Percentiles rank a stretch among this genome's conserved stretches.
Evolutionary conservation across 2,888 invertebrate genomes (phyloP).

Genomic region (Brenthis daphne): DNA sequence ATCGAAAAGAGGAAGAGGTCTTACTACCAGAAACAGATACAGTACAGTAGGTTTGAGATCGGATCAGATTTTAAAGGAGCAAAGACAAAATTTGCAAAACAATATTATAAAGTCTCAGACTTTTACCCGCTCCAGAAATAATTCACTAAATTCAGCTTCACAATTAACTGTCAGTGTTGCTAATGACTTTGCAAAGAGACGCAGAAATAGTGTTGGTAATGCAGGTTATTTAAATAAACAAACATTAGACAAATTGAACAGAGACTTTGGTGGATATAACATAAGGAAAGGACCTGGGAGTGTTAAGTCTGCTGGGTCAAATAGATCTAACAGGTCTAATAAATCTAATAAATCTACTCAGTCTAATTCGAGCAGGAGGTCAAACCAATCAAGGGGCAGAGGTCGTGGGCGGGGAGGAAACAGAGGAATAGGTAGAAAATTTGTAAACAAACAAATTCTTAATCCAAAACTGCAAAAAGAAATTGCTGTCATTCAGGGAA

Average conservation of each 20-base stretch:
- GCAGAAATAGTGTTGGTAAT: conserved; percentile 71
- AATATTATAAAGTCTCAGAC: conserved; percentile 72
- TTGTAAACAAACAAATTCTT: conserved; percentile 67
- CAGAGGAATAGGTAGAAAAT: conserved; percentile 65
- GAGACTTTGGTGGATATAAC: conserved; percentile 64
- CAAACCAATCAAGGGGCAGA: conserved; percentile 52
- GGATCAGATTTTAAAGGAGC: conserved; percentile 71
- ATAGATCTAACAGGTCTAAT: conserved; percentile 60
- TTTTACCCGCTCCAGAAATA: conserved; percentile 73
- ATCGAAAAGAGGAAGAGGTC: conserved; percentile 69
- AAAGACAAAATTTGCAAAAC: conserved; percentile 60
- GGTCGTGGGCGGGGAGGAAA: conserved; percentile 65
- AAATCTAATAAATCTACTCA: conserved; percentile 14
- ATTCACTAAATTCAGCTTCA: conserved; percentile 65
- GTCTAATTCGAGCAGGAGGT: conserved; percentile 59
- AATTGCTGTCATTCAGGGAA: conserved; percentile 75
- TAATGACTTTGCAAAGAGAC: conserved; percentile 68
- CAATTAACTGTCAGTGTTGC: conserved; percentile 74
- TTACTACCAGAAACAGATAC: conserved; percentile 64
- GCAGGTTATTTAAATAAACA: conserved; percentile 67
- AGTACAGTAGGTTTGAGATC: conserved; percentile 73
- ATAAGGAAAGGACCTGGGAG: conserved; percentile 69
- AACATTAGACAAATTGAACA: conserved; percentile 67
- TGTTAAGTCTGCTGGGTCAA: conserved; percentile 71
- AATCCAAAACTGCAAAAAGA: conserved; percentile 72